Conservation (phyloP, 2,888 invertebrate species). For the Agyllia agylla region DNA sequence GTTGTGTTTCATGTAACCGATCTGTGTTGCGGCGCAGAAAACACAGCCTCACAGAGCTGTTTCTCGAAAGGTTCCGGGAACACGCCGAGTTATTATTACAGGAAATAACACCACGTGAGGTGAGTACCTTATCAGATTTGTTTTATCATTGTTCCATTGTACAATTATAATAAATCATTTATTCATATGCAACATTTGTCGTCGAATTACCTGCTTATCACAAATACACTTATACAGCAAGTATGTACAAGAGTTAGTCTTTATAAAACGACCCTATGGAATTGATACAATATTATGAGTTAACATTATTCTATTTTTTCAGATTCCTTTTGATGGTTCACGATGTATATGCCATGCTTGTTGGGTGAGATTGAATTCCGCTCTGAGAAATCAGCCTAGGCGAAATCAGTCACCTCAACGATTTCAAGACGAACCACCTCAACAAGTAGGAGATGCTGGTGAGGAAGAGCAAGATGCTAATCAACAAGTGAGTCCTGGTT, state of each 20-base stretch:
- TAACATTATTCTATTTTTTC: slow-evolving; percentile 33
- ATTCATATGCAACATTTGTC: background rate
- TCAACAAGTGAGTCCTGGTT: slow-evolving; percentile 23
- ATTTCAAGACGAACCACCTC: slow-evolving; percentile 15
- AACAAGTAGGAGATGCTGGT: slow-evolving; percentile 31
- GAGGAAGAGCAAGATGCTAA: background rate
- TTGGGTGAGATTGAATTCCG: slow-evolving; percentile 51
- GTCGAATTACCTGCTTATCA: background rate
- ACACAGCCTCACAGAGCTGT: background rate
- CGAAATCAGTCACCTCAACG: slow-evolving; percentile 36
- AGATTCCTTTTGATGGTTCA: slow-evolving; percentile 60
- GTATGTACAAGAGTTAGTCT: slow-evolving; percentile 1
- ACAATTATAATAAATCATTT: background rate
- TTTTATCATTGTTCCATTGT: too few relatives aligned
- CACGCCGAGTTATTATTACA: slow-evolving; percentile 52
- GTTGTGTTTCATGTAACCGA: background rate
- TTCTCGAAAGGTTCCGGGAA: slow-evolving; percentile 49
- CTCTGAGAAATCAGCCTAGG: slow-evolving; percentile 4
- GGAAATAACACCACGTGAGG: slow-evolving; percentile 60
- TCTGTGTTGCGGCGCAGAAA: background rate
- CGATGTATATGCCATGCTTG: slow-evolving; percentile 59
- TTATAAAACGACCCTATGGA: too few relatives aligned
- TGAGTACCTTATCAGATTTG: slow-evolving; percentile 17
- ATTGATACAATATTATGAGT: slow-evolving; percentile 5
- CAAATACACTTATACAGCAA: background rate